Evolutionary conservation across 2,888 invertebrate species (phyloP).

Genomic region (Zhuqinia jingwanae): DNA sequence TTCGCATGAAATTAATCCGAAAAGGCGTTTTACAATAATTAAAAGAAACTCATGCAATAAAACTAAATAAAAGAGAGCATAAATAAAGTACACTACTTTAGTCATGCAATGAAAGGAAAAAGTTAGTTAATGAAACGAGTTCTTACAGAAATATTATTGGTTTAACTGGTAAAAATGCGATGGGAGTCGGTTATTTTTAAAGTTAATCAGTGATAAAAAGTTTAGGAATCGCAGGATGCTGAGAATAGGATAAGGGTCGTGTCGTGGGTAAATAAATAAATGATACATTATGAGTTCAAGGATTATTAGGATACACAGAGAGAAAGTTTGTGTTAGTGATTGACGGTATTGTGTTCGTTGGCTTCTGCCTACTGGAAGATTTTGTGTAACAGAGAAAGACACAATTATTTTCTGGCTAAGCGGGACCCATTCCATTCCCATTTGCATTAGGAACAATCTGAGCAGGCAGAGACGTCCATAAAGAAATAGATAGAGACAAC

Average conservation of each 20-base stretch:
- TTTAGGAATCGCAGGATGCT: too few relatives aligned
- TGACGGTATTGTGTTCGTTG: not conserved
- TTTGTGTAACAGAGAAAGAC: conserved; percentile 43
- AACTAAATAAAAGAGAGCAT: too few relatives aligned
- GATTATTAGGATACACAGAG: not conserved
- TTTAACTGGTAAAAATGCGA: not conserved
- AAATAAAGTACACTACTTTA: not conserved
- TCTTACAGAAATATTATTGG: conserved; percentile 26
- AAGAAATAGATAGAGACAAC: conserved; percentile 18
- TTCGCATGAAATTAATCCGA: too few relatives aligned
- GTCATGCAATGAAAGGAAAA: not conserved
- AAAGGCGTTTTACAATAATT: too few relatives aligned
- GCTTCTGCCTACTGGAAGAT: conserved; percentile 25
- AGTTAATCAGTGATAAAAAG: not conserved
- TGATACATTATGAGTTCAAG: too few relatives aligned
- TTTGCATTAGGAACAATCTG: conserved; percentile 70
- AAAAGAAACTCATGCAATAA: too few relatives aligned
- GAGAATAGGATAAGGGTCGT: not conserved
- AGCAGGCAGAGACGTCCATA: conserved; percentile 48
- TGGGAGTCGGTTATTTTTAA: not conserved
- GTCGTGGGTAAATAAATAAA: not conserved
- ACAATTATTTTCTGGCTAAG: conserved; percentile 26
- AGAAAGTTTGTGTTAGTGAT: not conserved
- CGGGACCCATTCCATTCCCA: conserved; percentile 60
- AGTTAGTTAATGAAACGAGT: conserved; percentile 32